phyloP scores from a whole-genome alignment of 2,113 vertebrate genomes.

The Phyllopteryx taeniolatus region DNA sequence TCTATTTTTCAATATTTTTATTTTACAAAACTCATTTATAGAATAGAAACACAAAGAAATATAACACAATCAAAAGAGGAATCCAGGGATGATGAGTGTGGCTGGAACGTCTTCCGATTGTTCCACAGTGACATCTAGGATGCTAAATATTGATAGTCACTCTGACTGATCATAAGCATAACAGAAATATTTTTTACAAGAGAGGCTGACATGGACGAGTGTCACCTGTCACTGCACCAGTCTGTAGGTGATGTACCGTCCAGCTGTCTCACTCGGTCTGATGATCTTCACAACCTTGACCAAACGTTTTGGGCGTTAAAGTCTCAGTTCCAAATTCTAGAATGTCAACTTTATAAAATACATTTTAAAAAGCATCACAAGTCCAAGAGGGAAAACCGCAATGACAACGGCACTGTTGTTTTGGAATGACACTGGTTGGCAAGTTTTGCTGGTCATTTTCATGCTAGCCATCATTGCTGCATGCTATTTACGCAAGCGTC shows the following conservation, averaged over 20 bases:
- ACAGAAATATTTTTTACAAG: not conserved
- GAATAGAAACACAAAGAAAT: constrained; percentile 11
- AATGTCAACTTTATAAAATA: not conserved
- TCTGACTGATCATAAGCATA: not conserved
- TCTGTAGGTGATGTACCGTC: constrained; percentile 95
- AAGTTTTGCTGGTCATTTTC: no score
- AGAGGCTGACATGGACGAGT: not conserved
- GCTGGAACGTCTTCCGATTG: not conserved
- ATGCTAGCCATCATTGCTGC: no score
- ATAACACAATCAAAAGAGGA: constrained; percentile 4
- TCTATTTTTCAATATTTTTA: constrained; percentile 24
- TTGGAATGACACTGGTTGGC: no score
- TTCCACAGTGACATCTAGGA: constrained; percentile 2
- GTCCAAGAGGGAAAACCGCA: no score
- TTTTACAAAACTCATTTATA: constrained; percentile 53
- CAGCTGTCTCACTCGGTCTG: constrained; percentile 91
- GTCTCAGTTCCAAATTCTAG: not conserved
- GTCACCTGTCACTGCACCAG: constrained; percentile 82
- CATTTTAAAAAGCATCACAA: no score
- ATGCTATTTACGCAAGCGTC: no score
- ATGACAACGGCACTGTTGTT: no score
- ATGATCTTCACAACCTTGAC: constrained; percentile 91
- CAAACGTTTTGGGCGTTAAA: not conserved
- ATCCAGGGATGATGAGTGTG: not conserved
- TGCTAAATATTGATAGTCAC: not conserved